Base-by-base conservation (phyloP, 2,113 vertebrate species). In the Ictidomys tridecemlineatus region DNA sequence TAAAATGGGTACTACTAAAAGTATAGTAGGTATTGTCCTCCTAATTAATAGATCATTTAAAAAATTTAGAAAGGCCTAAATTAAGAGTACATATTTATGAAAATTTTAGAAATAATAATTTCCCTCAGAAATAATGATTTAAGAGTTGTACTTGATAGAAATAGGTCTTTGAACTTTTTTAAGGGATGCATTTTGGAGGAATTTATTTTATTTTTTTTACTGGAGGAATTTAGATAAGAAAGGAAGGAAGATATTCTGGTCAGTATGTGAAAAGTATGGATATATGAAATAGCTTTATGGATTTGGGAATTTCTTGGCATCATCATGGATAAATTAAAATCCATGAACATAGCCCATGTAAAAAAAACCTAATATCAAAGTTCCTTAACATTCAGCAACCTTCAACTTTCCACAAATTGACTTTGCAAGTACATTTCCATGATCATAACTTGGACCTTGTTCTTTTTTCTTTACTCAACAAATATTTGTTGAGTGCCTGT, bases 101-200 rank as follows among this genome's bases (percentile, higher is more conserved):
- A 2, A 58, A 85, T 67, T 37, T 88, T 12, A 20, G 76, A 65
- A 89, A 63, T 67, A 4, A 28, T 76, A 70, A 85, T 77, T 26
- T 77, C 22, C 37, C 93, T 89, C 32, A 93, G 61, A 84, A 91
- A 53, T 79, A 56, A 51, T 88, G n/a, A 48, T 45, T 22, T 72
- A 45, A 72, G 53, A 24, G 58, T 8, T 2, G 32, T 89, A 2
- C 51, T 26, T 89, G 32, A 42, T 65, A 87, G 58, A 72, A 78
- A 26, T 94, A 73, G 34, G 10, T 53, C 26, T 93, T 80, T 91
- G 72, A 92, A 73, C 42, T 77, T 86, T 83, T 53, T 28, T 17
- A 45, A 89, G 39, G 32, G n/a, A 24, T 63, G 89, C 69, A 69
- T 93, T 82, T 88, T 83, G 48, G 12, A 51, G 48, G 48, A 51